phyloP scores from a whole-genome alignment of 2,888 invertebrate species.

The Anthophora plumipes region DNA sequence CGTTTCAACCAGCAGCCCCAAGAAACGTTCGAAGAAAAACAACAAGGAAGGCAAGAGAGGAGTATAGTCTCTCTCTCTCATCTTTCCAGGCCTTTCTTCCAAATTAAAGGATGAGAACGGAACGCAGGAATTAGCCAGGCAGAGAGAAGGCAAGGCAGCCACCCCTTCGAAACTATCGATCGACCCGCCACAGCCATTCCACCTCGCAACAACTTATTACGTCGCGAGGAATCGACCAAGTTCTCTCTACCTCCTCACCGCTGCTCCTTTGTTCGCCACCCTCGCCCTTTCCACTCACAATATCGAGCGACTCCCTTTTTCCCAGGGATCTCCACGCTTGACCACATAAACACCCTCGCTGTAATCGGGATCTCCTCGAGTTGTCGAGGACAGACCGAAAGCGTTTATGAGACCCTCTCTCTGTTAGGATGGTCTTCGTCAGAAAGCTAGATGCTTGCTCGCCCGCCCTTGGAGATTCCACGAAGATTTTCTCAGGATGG shows the following conservation, averaged over 20 bases:
- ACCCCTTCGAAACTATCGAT: conserved; percentile 14
- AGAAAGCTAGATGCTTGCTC: not conserved
- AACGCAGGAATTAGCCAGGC: conserved; percentile 22
- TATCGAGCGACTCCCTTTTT: conserved; percentile 44
- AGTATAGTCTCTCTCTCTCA: not conserved
- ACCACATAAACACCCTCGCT: conserved; percentile 53
- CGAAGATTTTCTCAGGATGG: not conserved
- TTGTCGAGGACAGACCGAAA: not conserved
- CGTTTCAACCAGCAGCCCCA: not conserved
- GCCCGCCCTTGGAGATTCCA: conserved; percentile 15
- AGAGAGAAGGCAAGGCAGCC: not conserved
- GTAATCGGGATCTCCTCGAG: conserved; percentile 50
- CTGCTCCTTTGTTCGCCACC: conserved; percentile 47
- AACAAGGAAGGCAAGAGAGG: no score
- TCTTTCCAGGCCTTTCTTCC: not conserved
- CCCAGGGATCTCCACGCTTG: conserved; percentile 36
- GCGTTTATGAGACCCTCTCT: conserved; percentile 36
- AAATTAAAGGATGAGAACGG: conserved; percentile 12
- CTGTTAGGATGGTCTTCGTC: no score
- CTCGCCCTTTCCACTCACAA: conserved; percentile 37
- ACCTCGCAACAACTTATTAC: conserved; percentile 45
- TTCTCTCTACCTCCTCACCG: not conserved
- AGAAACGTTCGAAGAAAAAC: not conserved
- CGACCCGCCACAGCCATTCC: not conserved
- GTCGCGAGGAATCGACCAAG: conserved; percentile 31